Conservation (phyloP, 2,888 invertebrate species). For the Thysanoteuthis rhombus region DNA sequence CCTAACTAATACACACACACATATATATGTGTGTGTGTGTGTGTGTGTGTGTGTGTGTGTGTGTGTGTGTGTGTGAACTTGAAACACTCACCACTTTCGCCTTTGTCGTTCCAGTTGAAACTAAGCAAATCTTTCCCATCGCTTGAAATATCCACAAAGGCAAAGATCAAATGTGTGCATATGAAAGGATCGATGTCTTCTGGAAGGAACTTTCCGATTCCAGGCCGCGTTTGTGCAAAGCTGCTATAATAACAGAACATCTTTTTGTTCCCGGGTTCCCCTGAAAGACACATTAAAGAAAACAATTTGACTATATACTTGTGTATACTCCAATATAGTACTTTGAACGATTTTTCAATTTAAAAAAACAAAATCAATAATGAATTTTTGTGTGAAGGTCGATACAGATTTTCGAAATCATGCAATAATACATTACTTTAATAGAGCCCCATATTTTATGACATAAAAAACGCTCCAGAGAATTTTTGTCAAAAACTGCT, state of each 20-base stretch:
- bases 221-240: constrained; percentile 84
- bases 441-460: no score
- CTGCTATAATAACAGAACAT: constrained; percentile 35
- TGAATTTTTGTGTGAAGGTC: no score
- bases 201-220: constrained; percentile 88
- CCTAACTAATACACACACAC: not conserved
- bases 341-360: no score
- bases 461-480: no score
- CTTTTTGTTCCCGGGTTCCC: constrained; percentile 23
- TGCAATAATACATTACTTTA: no score
- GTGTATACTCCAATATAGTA: no score
- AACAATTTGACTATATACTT: no score
- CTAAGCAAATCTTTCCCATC: constrained; percentile 35
- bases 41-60: not conserved
- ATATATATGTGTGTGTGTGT: not conserved
- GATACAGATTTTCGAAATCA: no score
- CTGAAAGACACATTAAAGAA: no score
- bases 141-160: constrained; percentile 72
- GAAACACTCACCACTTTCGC: constrained; percentile 35
- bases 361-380: no score
- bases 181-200: constrained; percentile 93
- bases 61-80: not conserved
- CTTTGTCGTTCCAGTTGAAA: constrained; percentile 42
- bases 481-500: no score
- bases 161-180: constrained; percentile 94